Evolutionary conservation across 2,888 invertebrate species (phyloP), one percentile per base, ranked within the genome.

Genomic region (Cantharis rufa): DNA sequence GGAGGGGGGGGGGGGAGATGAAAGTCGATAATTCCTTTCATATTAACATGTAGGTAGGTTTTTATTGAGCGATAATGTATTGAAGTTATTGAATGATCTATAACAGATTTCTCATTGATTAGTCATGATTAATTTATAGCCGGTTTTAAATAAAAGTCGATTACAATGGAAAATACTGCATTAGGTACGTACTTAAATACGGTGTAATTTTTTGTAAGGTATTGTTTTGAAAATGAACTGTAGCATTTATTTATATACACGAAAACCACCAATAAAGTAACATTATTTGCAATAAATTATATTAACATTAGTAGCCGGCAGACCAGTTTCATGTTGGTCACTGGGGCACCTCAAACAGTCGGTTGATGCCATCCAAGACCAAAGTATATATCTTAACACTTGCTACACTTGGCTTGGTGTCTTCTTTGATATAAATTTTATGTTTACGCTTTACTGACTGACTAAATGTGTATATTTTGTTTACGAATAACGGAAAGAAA

Each of bases 381-480:
- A 75, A 72, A 73, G 75, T 72, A 76, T 68, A 72, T 71, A 72
- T 78, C 48, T 71, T 77, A 78, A 73, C 72, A 70, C 66, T 72
- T 74, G 78, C 62, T 71, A 62, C 24, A 69, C 48, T 62, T 71
- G 62, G 61, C 70, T 71, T 71, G 48, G 74, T 71, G 74, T 24
- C 72, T 62, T 74, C 70, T 62, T 76, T 70, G 69, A 68, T 69
- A 78, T 77, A 78, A 78, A 78, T 78, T 77, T 70, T 77, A 69
- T 81, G 82, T 85, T 85, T 84, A 87, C 84, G 87, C 85, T 85
- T 86, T 86, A 86, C 85, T 86, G 85, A 85, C 80, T 84, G 81
- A 82, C 83, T 83, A 86, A 86, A 86, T 86, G 84, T 85, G 83
- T 86, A 85, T 86, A 84, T 87, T 87, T 86, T 86, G 83, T 84